These are phyloP conservation scores for Oscheius sp. DNA, from an alignment of 1,140 invertebrate species.

Conservation along the genomic window DNA sequence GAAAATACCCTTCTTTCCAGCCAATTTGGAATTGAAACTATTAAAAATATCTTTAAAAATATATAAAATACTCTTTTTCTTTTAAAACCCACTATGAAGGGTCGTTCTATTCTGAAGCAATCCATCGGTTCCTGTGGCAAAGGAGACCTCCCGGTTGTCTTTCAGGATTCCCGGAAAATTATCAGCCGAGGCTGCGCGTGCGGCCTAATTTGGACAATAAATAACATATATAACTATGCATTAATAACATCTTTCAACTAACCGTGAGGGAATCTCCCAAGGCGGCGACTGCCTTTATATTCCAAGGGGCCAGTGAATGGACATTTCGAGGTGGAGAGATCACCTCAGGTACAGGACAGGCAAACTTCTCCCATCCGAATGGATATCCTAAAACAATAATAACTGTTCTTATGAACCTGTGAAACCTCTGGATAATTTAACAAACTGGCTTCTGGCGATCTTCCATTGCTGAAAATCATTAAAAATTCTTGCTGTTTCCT, in stretches of 20 bases:
- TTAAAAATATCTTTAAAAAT: slow-evolving; percentile 14
- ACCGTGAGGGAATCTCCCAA: slow-evolving; percentile 22
- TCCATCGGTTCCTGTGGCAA: slow-evolving; percentile 11
- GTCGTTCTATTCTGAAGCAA: neutral
- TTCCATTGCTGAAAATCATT: no score
- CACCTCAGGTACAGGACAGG: neutral
- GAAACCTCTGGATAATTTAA: no score
- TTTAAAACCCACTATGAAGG: neutral
- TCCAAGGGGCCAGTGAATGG: slow-evolving; percentile 14
- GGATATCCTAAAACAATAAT: slow-evolving; percentile 13
- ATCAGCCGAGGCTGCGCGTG: neutral
- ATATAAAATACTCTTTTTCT: neutral
- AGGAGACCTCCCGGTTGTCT: slow-evolving; percentile 11
- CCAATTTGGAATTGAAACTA: neutral
- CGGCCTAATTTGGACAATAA: no score
- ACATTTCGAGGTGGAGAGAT: neutral
- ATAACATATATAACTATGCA: no score
- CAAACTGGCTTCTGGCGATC: no score
- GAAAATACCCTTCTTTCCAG: neutral
- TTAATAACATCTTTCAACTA: neutral
- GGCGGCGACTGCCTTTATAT: slow-evolving; percentile 10
- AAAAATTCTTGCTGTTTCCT: no score
- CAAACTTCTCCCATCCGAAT: slow-evolving; percentile 9
- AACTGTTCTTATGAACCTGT: no score
- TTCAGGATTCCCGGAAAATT: neutral